Percentiles rank a stretch among this genome's conserved stretches.
Evolutionary conservation across 1,140 invertebrate species (phyloP).

Genomic region (Drosophila fuyamai): DNA sequence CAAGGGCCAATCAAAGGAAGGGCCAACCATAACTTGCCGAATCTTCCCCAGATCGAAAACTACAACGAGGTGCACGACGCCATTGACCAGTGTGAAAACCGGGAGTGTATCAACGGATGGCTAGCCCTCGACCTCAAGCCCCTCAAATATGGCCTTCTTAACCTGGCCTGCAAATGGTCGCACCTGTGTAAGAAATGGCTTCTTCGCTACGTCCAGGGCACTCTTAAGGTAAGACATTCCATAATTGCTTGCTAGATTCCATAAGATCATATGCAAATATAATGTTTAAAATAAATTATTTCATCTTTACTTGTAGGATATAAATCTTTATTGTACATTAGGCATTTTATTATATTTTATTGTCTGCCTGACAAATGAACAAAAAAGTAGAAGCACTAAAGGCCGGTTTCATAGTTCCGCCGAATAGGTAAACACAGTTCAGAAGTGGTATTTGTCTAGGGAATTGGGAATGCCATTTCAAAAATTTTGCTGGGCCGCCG

Average conservation of each 20-base stretch:
- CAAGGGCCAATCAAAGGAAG: constrained; percentile 46
- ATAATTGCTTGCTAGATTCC: no score
- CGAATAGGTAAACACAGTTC: neutral
- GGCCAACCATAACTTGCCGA: neutral
- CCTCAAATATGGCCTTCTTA: constrained; percentile 90
- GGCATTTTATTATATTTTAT: neutral
- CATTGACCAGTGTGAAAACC: constrained; percentile 67
- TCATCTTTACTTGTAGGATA: no score
- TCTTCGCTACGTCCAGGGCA: constrained; percentile 87
- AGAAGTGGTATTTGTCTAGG: neutral
- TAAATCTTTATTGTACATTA: no score
- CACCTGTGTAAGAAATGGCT: constrained; percentile 90
- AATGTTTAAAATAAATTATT: no score
- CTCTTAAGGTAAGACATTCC: constrained; percentile 71
- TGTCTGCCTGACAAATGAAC: neutral
- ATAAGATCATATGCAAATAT: no score
- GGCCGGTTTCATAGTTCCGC: neutral
- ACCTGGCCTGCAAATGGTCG: constrained; percentile 90
- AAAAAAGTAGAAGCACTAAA: rapidly evolving
- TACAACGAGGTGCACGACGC: constrained; percentile 78
- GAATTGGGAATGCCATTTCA: neutral
- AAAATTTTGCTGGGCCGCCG: neutral
- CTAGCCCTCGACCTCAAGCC: constrained; percentile 88
- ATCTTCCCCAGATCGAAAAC: constrained; percentile 69
- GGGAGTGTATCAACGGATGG: constrained; percentile 87